Conservation (phyloP, 2,113 vertebrate genomes). For the Ariopsis seemanni region DNA sequence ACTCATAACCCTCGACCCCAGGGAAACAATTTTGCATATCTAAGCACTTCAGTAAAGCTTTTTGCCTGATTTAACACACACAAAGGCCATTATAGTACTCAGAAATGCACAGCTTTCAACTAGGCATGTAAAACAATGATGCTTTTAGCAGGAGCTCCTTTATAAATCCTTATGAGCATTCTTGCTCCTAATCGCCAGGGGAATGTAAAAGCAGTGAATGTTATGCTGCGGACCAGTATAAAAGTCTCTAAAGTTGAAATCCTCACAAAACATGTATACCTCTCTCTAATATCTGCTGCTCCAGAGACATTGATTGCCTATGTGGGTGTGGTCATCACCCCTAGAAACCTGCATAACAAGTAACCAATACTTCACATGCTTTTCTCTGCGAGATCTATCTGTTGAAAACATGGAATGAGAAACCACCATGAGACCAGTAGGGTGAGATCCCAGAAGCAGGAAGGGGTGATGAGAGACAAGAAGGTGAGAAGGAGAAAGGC, state of each 20-base stretch:
- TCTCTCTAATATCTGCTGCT: not conserved
- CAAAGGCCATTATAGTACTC: not conserved
- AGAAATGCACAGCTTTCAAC: not conserved
- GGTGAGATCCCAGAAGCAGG: not conserved
- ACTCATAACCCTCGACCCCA: not conserved
- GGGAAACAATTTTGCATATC: not conserved
- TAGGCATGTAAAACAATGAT: not conserved
- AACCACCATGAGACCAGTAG: not conserved
- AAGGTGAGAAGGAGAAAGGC: not conserved
- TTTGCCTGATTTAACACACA: not conserved
- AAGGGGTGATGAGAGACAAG: not conserved
- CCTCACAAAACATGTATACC: not conserved
- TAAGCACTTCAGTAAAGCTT: not conserved
- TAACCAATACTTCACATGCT: slow-evolving; percentile 10
- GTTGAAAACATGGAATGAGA: slow-evolving; percentile 7
- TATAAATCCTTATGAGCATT: not conserved
- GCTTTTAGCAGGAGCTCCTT: not conserved
- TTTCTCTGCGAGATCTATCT: not conserved
- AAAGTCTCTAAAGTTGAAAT: not conserved
- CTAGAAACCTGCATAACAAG: slow-evolving; percentile 36
- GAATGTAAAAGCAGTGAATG: not conserved
- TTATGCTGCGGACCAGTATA: not conserved
- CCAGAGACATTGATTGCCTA: not conserved
- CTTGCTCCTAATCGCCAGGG: not conserved
- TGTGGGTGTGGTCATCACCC: slow-evolving; percentile 32